Percentiles rank a stretch among this genome's conserved stretches.
Conservation (phyloP, 2,113 vertebrate species). For the Oryzias melastigma region DNA sequence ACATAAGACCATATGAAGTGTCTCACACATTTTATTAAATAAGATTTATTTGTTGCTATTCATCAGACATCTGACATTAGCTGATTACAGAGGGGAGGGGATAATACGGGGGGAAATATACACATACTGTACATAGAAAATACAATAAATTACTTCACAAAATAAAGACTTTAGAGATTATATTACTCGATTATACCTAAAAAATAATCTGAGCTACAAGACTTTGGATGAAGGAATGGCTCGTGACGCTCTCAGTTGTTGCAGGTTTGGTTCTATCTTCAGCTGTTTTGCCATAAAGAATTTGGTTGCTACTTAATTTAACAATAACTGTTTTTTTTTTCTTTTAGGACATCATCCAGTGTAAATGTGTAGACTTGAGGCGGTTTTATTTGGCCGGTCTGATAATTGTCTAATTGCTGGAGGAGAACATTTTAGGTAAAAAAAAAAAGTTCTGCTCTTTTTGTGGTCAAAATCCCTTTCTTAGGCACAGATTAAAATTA, state of each 20-base stretch:
- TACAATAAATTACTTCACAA: slow-evolving; percentile 71
- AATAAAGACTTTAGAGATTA: slow-evolving; percentile 71
- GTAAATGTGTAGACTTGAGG: slow-evolving; percentile 38
- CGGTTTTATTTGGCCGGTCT: slow-evolving; percentile 36
- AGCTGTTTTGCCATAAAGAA: slow-evolving; percentile 51
- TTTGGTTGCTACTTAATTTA: slow-evolving; percentile 41
- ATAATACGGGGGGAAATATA: slow-evolving; percentile 66
- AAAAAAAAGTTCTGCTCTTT: slow-evolving; percentile 59
- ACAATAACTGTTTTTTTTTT: slow-evolving; percentile 40
- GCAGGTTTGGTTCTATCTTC: slow-evolving; percentile 67
- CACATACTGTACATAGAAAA: slow-evolving; percentile 75
- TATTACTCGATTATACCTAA: slow-evolving; percentile 64
- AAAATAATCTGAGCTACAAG: slow-evolving; percentile 66
- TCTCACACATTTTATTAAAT: slow-evolving; percentile 48
- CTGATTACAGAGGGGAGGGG: slow-evolving; percentile 71
- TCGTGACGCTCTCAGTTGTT: slow-evolving; percentile 61
- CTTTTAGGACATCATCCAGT: slow-evolving; percentile 37
- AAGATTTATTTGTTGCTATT: slow-evolving; percentile 74
- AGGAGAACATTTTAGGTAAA: slow-evolving; percentile 52
- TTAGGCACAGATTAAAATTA: slow-evolving; percentile 77
- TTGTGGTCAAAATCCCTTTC: slow-evolving; percentile 59
- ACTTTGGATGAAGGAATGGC: slow-evolving; percentile 67
- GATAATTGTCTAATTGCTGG: slow-evolving; percentile 49
- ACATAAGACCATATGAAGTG: not conserved
- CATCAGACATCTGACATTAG: slow-evolving; percentile 69